These are phyloP conservation scores for Podarcis muralis DNA, from an alignment of 2,113 vertebrate genomes.

Conservation along the genomic window DNA sequence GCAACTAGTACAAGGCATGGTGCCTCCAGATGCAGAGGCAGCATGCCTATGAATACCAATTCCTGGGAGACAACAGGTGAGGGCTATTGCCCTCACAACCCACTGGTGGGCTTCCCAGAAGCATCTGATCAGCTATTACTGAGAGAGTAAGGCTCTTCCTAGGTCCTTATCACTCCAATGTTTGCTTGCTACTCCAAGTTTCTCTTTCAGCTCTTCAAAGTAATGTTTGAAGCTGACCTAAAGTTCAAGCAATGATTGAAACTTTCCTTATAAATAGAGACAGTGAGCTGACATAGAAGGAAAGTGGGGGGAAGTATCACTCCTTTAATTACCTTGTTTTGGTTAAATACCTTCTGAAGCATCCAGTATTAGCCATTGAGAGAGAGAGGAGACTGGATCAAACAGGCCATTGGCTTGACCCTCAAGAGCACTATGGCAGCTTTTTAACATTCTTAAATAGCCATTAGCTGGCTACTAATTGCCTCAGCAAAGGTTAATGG, in stretches of 20 bases:
- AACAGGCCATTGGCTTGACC: background rate
- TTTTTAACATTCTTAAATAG: background rate
- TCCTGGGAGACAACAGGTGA: too few relatives aligned
- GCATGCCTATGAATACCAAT: background rate
- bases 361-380: background rate
- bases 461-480: slow-evolving; percentile 20
- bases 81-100: background rate
- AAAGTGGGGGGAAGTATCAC: background rate
- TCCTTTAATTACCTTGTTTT: background rate
- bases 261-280: background rate
- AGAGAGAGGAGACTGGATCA: background rate
- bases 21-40: background rate
- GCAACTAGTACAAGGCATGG: background rate
- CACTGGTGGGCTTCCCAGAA: background rate
- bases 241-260: background rate
- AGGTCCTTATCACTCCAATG: background rate
- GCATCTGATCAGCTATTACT: background rate
- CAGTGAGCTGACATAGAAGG: background rate
- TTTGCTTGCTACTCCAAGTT: too few relatives aligned
- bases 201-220: background rate
- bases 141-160: background rate
- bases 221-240: background rate
- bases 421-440: background rate
- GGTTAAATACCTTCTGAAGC: slow-evolving; percentile 15
- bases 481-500: slow-evolving; percentile 18